A percentile compares a stretch with the other conserved stretches of the same genome.
Evolutionary conservation across 2,888 invertebrate genomes (phyloP).

Genomic region (Aleiodes testaceus): DNA sequence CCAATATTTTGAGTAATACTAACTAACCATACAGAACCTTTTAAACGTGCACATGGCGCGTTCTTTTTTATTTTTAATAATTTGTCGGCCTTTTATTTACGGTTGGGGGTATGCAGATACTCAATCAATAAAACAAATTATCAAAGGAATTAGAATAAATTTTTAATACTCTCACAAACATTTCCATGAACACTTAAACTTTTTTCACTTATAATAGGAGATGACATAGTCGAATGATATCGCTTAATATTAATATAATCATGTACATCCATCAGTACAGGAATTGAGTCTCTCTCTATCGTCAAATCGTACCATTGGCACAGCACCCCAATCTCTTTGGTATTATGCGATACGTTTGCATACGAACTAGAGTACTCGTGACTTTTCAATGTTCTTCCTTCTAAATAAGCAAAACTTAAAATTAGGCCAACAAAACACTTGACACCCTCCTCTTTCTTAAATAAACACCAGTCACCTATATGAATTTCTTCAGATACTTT

Average conservation of each 20-base stretch:
- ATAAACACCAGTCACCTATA: conserved; percentile 21
- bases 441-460: conserved; percentile 2
- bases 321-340: conserved; percentile 36
- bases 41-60: too few relatives aligned
- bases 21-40: too few relatives aligned
- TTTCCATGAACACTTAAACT: conserved; percentile 37
- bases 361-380: conserved; percentile 38
- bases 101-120: too few relatives aligned
- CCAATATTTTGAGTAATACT: too few relatives aligned
- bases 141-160: conserved; percentile 35
- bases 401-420: conserved; percentile 37
- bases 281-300: conserved; percentile 31
- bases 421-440: conserved; percentile 24
- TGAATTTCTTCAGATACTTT: conserved; percentile 20
- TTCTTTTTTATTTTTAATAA: too few relatives aligned
- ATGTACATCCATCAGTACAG: conserved; percentile 40
- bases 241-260: conserved; percentile 37
- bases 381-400: conserved; percentile 32
- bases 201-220: conserved; percentile 37
- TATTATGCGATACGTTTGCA: conserved; percentile 21
- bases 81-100: too few relatives aligned
- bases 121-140: conserved; percentile 19
- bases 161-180: conserved; percentile 36
- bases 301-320: conserved; percentile 37
- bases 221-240: conserved; percentile 36